Evolutionary conservation across 2,113 vertebrate species (phyloP).

Genomic region (Lagenorhynchus albirostris): DNA sequence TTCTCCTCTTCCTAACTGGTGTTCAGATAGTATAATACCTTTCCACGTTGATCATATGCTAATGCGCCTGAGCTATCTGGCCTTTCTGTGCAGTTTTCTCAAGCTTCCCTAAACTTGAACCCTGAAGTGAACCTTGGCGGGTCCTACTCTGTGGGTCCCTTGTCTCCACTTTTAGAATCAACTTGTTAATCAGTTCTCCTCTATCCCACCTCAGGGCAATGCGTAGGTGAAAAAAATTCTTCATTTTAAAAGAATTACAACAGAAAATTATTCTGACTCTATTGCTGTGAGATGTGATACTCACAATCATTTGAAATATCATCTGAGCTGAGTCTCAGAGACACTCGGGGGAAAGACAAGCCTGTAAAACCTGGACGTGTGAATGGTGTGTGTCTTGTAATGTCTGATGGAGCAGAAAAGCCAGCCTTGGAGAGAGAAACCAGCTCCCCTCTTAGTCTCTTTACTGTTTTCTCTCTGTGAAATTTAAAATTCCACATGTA

Average conservation of each 20-base stretch:
- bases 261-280: constrained; percentile 25
- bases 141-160: constrained; percentile 21
- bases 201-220: constrained; percentile 46
- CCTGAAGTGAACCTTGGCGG: constrained; percentile 65
- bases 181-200: constrained; percentile 63
- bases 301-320: neutral
- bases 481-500: constrained; percentile 82
- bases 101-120: constrained; percentile 19
- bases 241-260: neutral
- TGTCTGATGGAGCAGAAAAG: accelerated
- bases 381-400: neutral
- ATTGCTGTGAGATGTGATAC: neutral
- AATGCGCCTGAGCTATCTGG: constrained; percentile 56
- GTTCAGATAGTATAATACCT: constrained; percentile 27
- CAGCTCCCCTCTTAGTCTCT: neutral
- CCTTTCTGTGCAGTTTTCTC: constrained; percentile 50
- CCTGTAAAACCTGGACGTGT: neutral
- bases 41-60: constrained; percentile 61
- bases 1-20: constrained; percentile 51
- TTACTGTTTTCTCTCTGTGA: neutral
- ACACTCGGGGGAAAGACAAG: neutral
- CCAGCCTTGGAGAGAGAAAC: neutral
- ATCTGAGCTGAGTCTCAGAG: neutral
- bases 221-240: neutral
- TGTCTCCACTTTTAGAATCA: constrained; percentile 52